A percentile compares a stretch with the other conserved stretches of the same genome.
These are phyloP conservation scores for Empidonax traillii DNA, from an alignment of 2,113 vertebrate genomes.

Conservation along the genomic window DNA sequence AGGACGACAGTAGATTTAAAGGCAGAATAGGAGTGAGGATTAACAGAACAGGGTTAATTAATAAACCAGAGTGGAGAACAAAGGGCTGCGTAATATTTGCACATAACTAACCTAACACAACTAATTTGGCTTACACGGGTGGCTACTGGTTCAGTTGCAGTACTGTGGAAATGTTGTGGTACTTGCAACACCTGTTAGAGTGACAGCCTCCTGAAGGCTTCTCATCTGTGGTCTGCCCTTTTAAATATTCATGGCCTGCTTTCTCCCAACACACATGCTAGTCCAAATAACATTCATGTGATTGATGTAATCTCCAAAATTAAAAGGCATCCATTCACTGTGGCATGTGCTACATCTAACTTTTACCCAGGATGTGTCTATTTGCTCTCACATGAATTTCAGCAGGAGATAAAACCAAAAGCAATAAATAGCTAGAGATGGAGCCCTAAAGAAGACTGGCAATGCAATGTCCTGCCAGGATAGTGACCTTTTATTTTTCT, in stretches of 20 bases:
- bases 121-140: background rate
- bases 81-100: background rate
- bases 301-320: constrained; percentile 46
- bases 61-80: background rate
- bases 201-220: background rate
- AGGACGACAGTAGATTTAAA: background rate
- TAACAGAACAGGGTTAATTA: background rate
- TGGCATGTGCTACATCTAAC: background rate
- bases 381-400: constrained; percentile 13
- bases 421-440: constrained; percentile 12
- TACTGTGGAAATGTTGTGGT: background rate
- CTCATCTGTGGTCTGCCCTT: background rate
- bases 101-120: background rate
- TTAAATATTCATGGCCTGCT: constrained; percentile 28
- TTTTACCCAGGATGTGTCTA: constrained; percentile 12
- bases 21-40: background rate
- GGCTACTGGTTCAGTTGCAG: background rate
- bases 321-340: constrained; percentile 35
- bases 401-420: constrained; percentile 8
- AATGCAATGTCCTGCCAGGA: constrained; percentile 19
- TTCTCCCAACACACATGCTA: background rate
- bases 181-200: background rate
- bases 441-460: constrained; percentile 26
- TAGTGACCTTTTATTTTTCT: constrained; percentile 51
- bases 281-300: constrained; percentile 8